These are phyloP conservation scores for Lytechinus variegatus DNA, from an alignment of 35 echinoderm and acorn worm genomes.

Conservation along the genomic window DNA sequence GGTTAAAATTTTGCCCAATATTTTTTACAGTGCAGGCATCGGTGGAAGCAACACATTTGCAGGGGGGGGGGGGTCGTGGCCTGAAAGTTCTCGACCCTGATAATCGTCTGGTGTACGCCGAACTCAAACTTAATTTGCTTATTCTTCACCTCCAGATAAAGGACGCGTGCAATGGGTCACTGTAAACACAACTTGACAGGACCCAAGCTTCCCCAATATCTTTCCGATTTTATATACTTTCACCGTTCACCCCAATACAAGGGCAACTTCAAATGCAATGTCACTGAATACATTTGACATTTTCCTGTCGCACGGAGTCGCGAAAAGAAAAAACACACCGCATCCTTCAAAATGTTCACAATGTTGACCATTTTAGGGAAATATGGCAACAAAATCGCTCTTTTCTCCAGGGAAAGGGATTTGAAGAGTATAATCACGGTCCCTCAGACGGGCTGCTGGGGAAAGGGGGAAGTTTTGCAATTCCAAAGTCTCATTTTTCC, in stretches of 20 bases:
- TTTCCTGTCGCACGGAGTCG: not conserved
- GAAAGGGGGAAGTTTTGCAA: conserved; percentile 10
- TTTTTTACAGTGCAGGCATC: too few species aligned
- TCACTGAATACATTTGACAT: not conserved
- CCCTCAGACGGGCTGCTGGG: not conserved
- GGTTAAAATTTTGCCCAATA: too few species aligned
- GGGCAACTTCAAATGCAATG: not conserved
- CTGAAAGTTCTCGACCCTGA: too few species aligned
- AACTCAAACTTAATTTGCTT: not conserved
- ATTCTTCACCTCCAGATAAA: not conserved
- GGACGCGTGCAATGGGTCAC: not conserved
- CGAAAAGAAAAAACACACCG: not conserved
- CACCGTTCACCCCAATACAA: not conserved
- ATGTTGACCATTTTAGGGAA: not conserved
- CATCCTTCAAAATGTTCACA: not conserved
- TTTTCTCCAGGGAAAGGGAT: not conserved
- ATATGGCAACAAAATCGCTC: not conserved
- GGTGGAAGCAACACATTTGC: too few species aligned
- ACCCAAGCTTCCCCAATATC: not conserved
- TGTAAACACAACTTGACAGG: not conserved
- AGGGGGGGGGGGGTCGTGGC: too few species aligned
- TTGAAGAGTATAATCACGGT: not conserved
- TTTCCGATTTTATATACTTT: not conserved
- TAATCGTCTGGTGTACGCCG: not conserved
- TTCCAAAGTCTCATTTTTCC: conserved; percentile 11